Conservation (phyloP, 1,140 invertebrate species). For the Papilio polytes region DNA sequence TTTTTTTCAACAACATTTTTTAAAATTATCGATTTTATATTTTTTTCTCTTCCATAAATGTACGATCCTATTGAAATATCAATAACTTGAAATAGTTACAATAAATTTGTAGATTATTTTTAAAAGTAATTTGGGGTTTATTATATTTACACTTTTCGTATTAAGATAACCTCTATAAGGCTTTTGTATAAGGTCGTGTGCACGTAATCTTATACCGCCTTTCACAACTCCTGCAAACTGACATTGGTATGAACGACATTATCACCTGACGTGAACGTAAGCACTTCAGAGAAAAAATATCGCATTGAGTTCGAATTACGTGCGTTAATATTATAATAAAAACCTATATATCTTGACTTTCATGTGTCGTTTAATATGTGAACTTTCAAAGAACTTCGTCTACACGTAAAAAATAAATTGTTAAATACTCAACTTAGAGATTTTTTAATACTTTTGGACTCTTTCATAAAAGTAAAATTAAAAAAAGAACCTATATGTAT, state of each 20-base stretch:
- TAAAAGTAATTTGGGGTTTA: no score
- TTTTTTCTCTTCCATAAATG: no score
- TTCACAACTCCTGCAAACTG: neutral
- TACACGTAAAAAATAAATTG: no score
- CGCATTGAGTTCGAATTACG: no score
- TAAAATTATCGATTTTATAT: no score
- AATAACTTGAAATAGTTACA: no score
- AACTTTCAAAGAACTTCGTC: neutral
- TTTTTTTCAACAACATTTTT: no score
- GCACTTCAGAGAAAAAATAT: neutral
- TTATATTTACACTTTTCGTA: neutral
- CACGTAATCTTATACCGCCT: slow-evolving; percentile 1
- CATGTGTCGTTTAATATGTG: neutral
- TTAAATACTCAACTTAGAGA: no score
- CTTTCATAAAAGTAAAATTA: no score
- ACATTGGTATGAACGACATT: neutral
- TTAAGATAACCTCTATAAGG: neutral
- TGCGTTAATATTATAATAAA: neutral
- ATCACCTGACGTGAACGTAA: neutral
- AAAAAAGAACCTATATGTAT: no score
- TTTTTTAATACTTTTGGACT: neutral
- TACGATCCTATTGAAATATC: no score
- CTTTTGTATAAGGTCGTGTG: neutral
- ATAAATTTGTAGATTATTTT: no score
- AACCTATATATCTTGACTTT: neutral